These are phyloP conservation scores for Macropodus opercularis DNA, from an alignment of 2,797 vertebrate species.

Conservation along the genomic window DNA sequence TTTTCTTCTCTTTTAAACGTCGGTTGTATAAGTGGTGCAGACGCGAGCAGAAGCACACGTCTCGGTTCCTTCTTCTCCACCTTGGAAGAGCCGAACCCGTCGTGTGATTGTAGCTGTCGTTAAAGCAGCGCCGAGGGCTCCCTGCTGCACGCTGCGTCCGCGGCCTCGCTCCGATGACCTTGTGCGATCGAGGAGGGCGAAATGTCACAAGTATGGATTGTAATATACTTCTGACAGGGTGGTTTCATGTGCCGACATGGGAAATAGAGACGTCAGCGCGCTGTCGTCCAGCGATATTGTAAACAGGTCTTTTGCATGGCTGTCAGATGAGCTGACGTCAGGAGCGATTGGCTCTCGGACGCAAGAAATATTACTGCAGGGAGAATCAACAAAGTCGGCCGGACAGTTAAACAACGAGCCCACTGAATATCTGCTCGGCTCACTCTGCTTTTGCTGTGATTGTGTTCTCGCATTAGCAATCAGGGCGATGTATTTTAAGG, in stretches of 20 bases:
- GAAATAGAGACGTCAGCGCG: conserved; percentile 74
- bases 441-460: conserved; percentile 33
- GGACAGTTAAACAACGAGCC: no score
- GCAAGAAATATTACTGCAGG: no score
- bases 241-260: conserved; percentile 73
- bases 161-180: conserved; percentile 61
- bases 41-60: conserved; percentile 30
- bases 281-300: conserved; percentile 75
- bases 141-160: conserved; percentile 13
- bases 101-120: conserved; percentile 39
- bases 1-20: conserved; percentile 12
- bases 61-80: conserved; percentile 15
- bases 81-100: conserved; percentile 23
- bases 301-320: conserved; percentile 81
- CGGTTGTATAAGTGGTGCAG: conserved; percentile 39
- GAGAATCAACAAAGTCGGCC: conserved; percentile 14
- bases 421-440: conserved; percentile 14
- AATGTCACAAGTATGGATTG: conserved; percentile 68
- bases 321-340: conserved; percentile 64
- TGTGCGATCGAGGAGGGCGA: conserved; percentile 54
- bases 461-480: conserved; percentile 60
- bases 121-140: conserved; percentile 43
- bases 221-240: conserved; percentile 77
- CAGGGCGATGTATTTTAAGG: conserved; percentile 57
- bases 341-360: no score